A percentile compares a stretch with the other conserved stretches of the same genome.
These are phyloP conservation scores for Leuciscus waleckii DNA, from an alignment of 2,797 vertebrate species.

Conservation along the genomic window DNA sequence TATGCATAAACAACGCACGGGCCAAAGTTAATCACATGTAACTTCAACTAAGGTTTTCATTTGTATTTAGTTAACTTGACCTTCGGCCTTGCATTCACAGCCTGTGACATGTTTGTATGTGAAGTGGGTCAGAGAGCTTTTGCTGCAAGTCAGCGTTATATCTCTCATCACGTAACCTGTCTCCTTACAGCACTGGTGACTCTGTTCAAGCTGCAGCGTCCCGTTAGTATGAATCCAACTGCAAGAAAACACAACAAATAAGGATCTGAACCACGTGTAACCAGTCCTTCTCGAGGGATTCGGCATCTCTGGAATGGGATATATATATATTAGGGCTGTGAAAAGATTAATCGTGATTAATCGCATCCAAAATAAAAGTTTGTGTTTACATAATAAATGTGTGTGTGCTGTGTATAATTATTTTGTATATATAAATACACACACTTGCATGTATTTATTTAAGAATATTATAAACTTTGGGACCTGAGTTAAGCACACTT, in stretches of 20 bases:
- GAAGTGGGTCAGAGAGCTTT: conserved; percentile 12
- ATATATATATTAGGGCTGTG: too few species aligned
- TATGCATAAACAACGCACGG: not conserved
- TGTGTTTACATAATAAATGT: too few species aligned
- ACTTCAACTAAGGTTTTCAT: not conserved
- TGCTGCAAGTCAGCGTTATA: conserved; percentile 62
- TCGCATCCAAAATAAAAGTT: too few species aligned
- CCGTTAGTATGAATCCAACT: conserved; percentile 48
- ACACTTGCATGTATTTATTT: too few species aligned
- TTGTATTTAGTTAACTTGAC: not conserved
- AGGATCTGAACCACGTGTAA: not conserved
- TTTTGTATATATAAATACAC: too few species aligned
- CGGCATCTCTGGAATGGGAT: too few species aligned
- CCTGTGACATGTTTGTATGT: conserved; percentile 68
- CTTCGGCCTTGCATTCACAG: conserved; percentile 66
- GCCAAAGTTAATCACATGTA: not conserved
- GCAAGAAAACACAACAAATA: conserved; percentile 3
- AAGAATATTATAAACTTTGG: too few species aligned
- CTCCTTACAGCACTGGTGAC: conserved; percentile 56
- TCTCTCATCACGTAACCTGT: conserved; percentile 44
- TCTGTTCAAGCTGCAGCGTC: conserved; percentile 63
- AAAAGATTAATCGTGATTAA: too few species aligned
- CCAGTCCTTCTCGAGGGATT: too few species aligned
- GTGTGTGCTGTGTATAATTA: too few species aligned
- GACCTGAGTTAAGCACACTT: too few species aligned